Conservation (phyloP, 2,888 invertebrate genomes). For the Volucella zonaria region DNA sequence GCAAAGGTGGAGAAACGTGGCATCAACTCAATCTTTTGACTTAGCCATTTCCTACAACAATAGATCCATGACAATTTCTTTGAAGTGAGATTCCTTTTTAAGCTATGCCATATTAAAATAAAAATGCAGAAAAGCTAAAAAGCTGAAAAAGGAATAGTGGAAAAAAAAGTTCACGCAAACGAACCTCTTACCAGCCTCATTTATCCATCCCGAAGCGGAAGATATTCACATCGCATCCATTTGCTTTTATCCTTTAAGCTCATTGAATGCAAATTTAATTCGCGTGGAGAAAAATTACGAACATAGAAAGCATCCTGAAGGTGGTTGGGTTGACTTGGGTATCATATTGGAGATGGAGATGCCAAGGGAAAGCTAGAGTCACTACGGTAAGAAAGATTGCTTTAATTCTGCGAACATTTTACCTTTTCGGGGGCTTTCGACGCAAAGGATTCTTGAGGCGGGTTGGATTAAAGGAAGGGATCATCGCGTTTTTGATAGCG, state of each 20-base stretch:
- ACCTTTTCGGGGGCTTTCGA: constrained; percentile 58
- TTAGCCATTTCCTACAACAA: constrained; percentile 46
- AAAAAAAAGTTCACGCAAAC: constrained; percentile 39
- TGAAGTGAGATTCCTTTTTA: constrained; percentile 43
- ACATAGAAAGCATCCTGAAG: constrained; percentile 23
- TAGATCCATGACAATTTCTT: constrained; percentile 66
- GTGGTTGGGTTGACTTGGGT: not conserved
- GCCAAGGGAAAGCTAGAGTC: constrained; percentile 24
- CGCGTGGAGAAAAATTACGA: constrained; percentile 64
- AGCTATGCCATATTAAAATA: constrained; percentile 21
- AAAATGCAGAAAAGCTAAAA: not conserved
- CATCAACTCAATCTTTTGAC: not conserved
- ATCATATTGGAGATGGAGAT: not conserved
- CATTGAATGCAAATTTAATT: constrained; percentile 73
- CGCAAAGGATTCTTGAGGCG: constrained; percentile 36
- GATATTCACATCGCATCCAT: constrained; percentile 63
- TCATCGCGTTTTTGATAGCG: constrained; percentile 45
- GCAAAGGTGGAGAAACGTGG: constrained; percentile 23
- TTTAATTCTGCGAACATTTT: constrained; percentile 66
- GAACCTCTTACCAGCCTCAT: constrained; percentile 44
- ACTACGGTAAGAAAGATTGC: constrained; percentile 37
- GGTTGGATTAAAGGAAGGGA: constrained; percentile 36
- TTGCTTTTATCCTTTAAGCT: constrained; percentile 73
- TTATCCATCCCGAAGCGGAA: constrained; percentile 13
- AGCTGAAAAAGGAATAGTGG: too few relatives aligned